These are phyloP conservation scores for Xestia sexstrigata DNA, from an alignment of 2,888 invertebrate genomes.

Conservation along the genomic window DNA sequence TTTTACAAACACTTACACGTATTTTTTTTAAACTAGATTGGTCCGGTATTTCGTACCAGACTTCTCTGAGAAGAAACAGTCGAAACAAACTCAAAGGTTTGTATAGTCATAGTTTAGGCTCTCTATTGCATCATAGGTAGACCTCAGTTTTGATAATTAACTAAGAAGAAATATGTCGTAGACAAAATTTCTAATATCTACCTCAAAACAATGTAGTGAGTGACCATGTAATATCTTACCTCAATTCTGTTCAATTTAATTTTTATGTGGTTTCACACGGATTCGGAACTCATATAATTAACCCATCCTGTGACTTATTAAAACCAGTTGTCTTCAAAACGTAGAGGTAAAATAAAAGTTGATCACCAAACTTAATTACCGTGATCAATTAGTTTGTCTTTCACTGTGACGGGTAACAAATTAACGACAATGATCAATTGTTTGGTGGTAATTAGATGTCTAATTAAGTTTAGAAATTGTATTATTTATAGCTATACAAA, in stretches of 20 bases:
- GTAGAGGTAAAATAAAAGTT: neutral
- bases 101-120: too few species aligned
- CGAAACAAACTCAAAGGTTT: too few species aligned
- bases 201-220: neutral
- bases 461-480: conserved; percentile 1
- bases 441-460: conserved; percentile 21
- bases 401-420: conserved; percentile 5
- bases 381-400: conserved; percentile 39
- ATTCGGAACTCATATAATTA: neutral
- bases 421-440: conserved; percentile 41
- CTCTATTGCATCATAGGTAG: too few species aligned
- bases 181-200: neutral
- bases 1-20: too few species aligned
- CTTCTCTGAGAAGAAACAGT: too few species aligned
- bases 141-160: neutral
- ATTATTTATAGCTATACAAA: neutral
- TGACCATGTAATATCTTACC: neutral
- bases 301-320: neutral
- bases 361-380: conserved; percentile 36
- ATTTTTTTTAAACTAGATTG: too few species aligned
- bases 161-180: neutral
- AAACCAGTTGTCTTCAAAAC: neutral
- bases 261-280: neutral
- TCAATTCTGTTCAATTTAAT: neutral
- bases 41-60: too few species aligned